Conservation (phyloP, 1,140 invertebrate genomes). For the Zaprionus vittiger region DNA sequence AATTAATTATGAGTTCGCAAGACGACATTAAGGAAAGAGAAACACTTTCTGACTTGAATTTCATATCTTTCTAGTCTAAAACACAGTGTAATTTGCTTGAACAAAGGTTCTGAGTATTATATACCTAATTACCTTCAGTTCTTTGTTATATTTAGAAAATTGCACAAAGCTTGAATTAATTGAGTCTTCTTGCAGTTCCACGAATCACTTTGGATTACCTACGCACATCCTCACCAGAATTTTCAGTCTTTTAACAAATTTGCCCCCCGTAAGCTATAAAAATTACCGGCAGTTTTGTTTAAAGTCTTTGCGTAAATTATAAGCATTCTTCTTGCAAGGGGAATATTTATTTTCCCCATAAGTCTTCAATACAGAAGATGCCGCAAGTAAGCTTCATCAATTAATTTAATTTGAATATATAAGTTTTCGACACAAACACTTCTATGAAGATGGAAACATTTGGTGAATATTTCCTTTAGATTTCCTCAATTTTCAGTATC, state of each 20-base stretch:
- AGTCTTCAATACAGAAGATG: too few relatives aligned
- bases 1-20: not conserved
- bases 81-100: too few relatives aligned
- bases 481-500: conserved; percentile 15
- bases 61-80: not conserved
- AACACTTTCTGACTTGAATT: not conserved
- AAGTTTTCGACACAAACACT: too few relatives aligned
- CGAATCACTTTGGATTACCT: not conserved
- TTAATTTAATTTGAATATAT: too few relatives aligned
- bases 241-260: conserved; percentile 5
- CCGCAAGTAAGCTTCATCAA: too few relatives aligned
- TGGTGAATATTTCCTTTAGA: not conserved
- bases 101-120: not conserved
- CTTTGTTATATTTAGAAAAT: not conserved
- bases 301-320: conserved; percentile 73
- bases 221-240: not conserved
- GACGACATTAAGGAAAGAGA: not conserved
- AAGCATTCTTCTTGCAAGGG: conserved; percentile 49
- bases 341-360: not conserved
- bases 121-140: not conserved
- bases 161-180: not conserved
- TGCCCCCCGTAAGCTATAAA: conserved; percentile 61
- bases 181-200: not conserved
- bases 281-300: conserved; percentile 69
- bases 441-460: too few relatives aligned